Conservation (phyloP, 2,888 invertebrate species). For the Ernsta delagoae region DNA sequence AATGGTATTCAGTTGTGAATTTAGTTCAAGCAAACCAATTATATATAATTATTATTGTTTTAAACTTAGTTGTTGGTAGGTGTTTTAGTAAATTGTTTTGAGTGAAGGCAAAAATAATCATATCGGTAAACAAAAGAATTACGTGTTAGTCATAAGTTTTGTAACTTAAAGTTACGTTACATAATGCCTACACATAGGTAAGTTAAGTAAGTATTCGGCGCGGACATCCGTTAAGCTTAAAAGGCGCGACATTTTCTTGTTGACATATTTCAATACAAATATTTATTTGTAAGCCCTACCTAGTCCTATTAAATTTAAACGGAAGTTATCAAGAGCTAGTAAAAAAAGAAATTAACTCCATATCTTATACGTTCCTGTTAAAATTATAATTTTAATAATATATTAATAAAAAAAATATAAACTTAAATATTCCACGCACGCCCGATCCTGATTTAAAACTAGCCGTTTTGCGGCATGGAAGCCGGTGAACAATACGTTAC, state of each 20-base stretch:
- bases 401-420: conserved; percentile 43
- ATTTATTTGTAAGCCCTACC: not conserved
- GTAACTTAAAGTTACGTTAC: conserved; percentile 9
- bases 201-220: conserved; percentile 39
- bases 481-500: conserved; percentile 72
- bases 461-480: conserved; percentile 64
- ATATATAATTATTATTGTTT: not conserved
- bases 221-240: conserved; percentile 51
- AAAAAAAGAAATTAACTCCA: no score
- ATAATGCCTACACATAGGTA: conserved; percentile 27
- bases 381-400: no score
- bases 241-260: conserved; percentile 44
- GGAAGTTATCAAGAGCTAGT: no score
- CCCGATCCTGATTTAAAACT: conserved; percentile 72
- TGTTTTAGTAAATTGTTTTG: not conserved
- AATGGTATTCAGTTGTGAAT: not conserved
- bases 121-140: conserved; percentile 5
- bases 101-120: not conserved
- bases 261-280: conserved; percentile 6
- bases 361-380: not conserved
- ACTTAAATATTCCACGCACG: conserved; percentile 68
- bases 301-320: no score
- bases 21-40: not conserved
- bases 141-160: not conserved
- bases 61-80: not conserved